Percentiles rank a stretch among this genome's conserved stretches.
phyloP scores from a whole-genome alignment of 2,797 vertebrate genomes.

The Syngnathus rostellatus region DNA sequence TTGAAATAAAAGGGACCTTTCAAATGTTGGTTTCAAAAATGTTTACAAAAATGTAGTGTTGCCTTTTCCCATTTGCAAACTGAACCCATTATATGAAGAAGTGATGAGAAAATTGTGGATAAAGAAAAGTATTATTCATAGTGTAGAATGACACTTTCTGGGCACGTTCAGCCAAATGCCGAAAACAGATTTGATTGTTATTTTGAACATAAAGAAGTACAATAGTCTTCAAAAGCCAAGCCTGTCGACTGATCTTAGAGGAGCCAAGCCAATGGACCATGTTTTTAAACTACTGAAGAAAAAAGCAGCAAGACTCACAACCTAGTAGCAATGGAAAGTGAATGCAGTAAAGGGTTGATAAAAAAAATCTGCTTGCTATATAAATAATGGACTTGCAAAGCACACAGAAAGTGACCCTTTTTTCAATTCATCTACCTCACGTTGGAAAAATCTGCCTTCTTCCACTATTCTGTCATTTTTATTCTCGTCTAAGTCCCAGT shows the following conservation, averaged over 20 bases:
- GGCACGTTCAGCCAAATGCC: neutral
- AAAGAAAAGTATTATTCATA: neutral
- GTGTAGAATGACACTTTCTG: neutral
- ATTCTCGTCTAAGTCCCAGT: neutral
- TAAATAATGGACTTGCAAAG: too few species aligned
- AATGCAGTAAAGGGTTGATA: too few species aligned
- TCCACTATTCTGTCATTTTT: neutral
- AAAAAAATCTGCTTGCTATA: too few species aligned
- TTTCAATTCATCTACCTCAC: neutral
- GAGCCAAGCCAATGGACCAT: neutral
- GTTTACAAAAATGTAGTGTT: too few species aligned
- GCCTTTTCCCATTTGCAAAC: too few species aligned
- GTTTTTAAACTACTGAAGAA: too few species aligned
- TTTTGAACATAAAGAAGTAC: neutral
- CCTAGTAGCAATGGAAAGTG: too few species aligned
- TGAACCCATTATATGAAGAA: neutral
- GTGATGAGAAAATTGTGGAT: neutral
- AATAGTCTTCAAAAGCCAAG: neutral
- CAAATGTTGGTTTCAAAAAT: too few species aligned
- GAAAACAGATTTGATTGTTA: neutral
- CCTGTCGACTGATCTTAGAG: neutral
- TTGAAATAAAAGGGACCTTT: too few species aligned
- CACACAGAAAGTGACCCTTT: neutral
- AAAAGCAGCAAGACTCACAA: too few species aligned
- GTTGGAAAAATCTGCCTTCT: neutral